These are phyloP conservation scores for Dascillus cervinus DNA, from an alignment of 2,888 invertebrate species.

Conservation along the genomic window DNA sequence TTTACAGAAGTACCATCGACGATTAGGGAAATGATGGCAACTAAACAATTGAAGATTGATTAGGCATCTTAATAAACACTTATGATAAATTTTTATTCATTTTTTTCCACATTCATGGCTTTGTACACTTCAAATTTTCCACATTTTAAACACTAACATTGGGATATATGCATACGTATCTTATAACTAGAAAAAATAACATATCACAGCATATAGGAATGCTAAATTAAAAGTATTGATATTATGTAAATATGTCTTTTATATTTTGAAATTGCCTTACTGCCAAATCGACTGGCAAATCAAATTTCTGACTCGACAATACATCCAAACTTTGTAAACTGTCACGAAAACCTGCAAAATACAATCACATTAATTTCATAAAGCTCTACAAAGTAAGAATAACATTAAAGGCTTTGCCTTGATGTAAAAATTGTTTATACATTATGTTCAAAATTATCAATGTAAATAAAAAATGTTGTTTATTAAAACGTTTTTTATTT, in stretches of 20 bases:
- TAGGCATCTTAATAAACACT: no score
- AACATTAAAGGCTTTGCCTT: conserved; percentile 4
- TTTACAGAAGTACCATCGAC: conserved; percentile 67
- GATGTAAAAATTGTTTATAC: not conserved
- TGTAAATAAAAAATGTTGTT: no score
- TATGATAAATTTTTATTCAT: no score
- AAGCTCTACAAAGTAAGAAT: conserved; percentile 6
- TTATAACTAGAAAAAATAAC: no score
- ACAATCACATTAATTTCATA: conserved; percentile 1
- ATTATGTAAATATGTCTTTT: conserved; percentile 85
- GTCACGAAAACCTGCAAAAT: conserved; percentile 81
- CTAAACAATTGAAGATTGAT: no score
- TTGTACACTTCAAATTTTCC: no score
- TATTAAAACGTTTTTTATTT: no score
- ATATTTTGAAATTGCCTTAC: conserved; percentile 96
- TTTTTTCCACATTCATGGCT: no score
- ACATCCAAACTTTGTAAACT: conserved; percentile 84
- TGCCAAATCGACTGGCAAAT: conserved; percentile 92
- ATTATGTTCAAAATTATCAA: conserved; percentile 1
- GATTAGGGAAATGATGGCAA: conserved; percentile 5
- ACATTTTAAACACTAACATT: no score
- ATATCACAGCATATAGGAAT: conserved; percentile 14
- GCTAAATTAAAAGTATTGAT: conserved; percentile 4
- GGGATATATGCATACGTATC: no score
- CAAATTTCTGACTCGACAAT: conserved; percentile 77